Base-by-base conservation (phyloP, 2,797 vertebrate species). In the Hoplostethus mediterraneus region DNA sequence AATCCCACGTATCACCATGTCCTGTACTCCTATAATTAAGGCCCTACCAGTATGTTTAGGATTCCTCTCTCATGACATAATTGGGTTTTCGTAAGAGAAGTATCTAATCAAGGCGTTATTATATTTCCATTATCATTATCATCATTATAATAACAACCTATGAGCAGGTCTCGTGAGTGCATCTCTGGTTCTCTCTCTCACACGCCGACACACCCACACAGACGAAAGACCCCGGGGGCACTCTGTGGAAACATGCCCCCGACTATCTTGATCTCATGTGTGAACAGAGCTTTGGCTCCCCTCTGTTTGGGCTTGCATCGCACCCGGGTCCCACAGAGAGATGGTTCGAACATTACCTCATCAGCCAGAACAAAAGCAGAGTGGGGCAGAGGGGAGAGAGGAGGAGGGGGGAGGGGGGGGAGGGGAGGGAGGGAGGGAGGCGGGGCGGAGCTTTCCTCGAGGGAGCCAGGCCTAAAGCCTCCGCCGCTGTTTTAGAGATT, bases 251-350 rank as follows among this genome's bases (percentile, higher is more conserved):
- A 94, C 93, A 92, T 88, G 93, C 80, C 88, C 77, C 82, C 61
- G 53, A 89, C 90, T 92, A 92, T 91, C 91, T 92, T 85, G 84
- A 93, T 92, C 86, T 92, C 81, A 87, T 90, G 89, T 92, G 90
- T 90, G 88, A 93, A 92, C 87, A 91, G 85, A 86, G 87, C 75
- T 90, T 87, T 91, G 86, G 84, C 85, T 84, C 81, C 84, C 88
- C 89, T 92, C 85, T 93, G 93, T 94, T 90, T 82, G 89, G 92
- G 87, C 93, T 93, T 93, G 94, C 92, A 93, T 89, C 85, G 83
- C 78, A 84, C 75, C 75, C 7, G 77, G 83, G 78, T 92, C 88
- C 84, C 77, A 65, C 55, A 73, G 83, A 91, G 74, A 70, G 81
- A 91, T 88, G 86, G 83, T 88, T 92, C 71, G 14, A 91, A 91